Evolutionary conservation across 2,888 invertebrate genomes (phyloP).

Genomic region (Smittia aterrima): DNA sequence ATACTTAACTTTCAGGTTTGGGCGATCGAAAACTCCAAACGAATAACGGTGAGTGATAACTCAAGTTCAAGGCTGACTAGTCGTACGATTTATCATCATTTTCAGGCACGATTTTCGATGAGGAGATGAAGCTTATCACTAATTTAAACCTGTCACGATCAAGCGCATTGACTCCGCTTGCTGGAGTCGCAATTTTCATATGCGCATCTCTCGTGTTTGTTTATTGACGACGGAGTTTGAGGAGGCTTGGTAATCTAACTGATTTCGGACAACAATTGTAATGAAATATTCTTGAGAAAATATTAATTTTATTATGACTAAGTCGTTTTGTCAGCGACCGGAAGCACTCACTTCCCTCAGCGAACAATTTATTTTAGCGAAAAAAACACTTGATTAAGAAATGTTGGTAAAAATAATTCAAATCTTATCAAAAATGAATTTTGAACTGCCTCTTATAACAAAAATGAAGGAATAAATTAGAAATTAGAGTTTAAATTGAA

Average conservation of each 20-base stretch:
- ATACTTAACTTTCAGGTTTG: background rate
- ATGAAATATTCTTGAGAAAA: too few species aligned
- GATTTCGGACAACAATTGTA: too few species aligned
- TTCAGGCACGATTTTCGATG: background rate
- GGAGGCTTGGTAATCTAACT: too few species aligned
- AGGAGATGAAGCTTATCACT: background rate
- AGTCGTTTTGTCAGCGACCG: too few species aligned
- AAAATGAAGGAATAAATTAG: too few species aligned
- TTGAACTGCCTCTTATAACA: too few species aligned
- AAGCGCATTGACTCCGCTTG: background rate
- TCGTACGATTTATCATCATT: background rate
- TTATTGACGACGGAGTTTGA: background rate
- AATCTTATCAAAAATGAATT: too few species aligned
- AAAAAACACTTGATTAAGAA: too few species aligned
- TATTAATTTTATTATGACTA: too few species aligned
- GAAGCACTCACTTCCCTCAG: background rate
- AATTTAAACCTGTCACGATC: background rate
- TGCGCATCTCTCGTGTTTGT: background rate
- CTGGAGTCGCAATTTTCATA: background rate
- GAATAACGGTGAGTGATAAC: background rate
- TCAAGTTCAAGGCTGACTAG: constrained; percentile 7
- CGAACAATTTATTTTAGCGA: background rate
- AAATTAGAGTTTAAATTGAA: too few species aligned
- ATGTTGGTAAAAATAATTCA: too few species aligned
- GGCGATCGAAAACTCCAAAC: background rate